Evolutionary conservation across 2,113 vertebrate genomes (phyloP).

Genomic region (Bubo blakistoni): DNA sequence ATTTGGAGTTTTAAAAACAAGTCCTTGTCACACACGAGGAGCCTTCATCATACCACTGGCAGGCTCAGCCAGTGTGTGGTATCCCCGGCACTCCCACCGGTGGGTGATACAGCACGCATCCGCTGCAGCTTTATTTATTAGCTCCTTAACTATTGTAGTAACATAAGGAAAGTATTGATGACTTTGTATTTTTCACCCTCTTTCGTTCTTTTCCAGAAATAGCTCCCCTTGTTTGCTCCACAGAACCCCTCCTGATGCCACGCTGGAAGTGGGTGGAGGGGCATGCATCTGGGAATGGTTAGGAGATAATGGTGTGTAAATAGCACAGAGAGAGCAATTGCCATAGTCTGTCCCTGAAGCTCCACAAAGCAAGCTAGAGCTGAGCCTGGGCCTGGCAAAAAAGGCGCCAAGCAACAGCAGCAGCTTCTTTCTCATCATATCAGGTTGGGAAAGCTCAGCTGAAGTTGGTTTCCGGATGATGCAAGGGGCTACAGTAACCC

Average conservation of each 20-base stretch:
- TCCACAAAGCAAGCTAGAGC: background rate
- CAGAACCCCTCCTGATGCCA: background rate
- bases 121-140: background rate
- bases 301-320: conserved; percentile 9
- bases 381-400: background rate
- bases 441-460: background rate
- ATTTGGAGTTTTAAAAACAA: background rate
- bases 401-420: background rate
- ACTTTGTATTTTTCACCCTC: background rate
- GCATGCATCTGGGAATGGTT: background rate
- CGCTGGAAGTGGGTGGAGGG: background rate
- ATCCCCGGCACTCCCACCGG: background rate
- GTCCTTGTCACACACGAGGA: background rate
- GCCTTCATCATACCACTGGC: background rate
- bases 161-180: background rate
- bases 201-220: background rate
- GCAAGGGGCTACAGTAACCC: background rate
- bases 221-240: background rate
- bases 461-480: background rate
- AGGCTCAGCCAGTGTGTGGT: background rate
- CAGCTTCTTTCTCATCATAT: background rate
- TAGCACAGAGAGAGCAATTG: background rate
- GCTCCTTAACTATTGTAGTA: background rate
- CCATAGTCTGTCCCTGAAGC: background rate
- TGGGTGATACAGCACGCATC: background rate